These are phyloP conservation scores for Drosophila ercepeae DNA, from an alignment of 1,140 invertebrate genomes.

Conservation along the genomic window DNA sequence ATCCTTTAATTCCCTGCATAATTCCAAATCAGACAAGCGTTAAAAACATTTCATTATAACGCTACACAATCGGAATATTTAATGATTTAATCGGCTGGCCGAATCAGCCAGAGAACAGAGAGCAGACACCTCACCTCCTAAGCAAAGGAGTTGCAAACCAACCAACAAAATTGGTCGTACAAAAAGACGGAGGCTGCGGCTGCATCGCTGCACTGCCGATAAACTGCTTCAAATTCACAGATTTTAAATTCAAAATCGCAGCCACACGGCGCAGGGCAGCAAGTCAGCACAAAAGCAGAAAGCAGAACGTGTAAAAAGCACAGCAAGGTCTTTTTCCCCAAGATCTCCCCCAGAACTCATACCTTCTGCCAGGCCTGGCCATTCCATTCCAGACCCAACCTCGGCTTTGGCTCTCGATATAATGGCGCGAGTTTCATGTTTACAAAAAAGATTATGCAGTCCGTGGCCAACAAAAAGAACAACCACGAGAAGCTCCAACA, in stretches of 20 bases:
- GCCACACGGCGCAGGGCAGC: constrained; percentile 55
- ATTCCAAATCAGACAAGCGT: constrained; percentile 81
- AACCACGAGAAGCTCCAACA: constrained; percentile 29
- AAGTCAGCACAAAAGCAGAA: background rate
- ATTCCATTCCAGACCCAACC: constrained; percentile 33
- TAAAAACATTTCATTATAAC: constrained; percentile 84
- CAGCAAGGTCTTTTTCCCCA: constrained; percentile 7
- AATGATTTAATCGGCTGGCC: constrained; percentile 80
- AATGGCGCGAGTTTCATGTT: constrained; percentile 83
- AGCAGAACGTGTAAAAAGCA: constrained; percentile 59
- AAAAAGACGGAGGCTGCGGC: constrained; percentile 6
- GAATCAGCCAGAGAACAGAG: constrained; percentile 52
- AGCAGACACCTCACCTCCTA: constrained; percentile 55
- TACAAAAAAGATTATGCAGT: constrained; percentile 82
- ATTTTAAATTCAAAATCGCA: constrained; percentile 81
- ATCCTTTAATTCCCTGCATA: constrained; percentile 80
- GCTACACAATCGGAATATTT: constrained; percentile 84
- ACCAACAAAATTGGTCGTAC: background rate
- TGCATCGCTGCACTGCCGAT: constrained; percentile 45
- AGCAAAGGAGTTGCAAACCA: constrained; percentile 39
- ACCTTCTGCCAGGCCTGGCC: background rate
- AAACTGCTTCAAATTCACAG: constrained; percentile 82
- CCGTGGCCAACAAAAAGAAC: constrained; percentile 18
- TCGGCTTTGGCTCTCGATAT: constrained; percentile 61
- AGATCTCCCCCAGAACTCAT: constrained; percentile 9